Evolutionary conservation across 2,113 vertebrate species (phyloP).

Genomic region (Pluvialis apricaria): DNA sequence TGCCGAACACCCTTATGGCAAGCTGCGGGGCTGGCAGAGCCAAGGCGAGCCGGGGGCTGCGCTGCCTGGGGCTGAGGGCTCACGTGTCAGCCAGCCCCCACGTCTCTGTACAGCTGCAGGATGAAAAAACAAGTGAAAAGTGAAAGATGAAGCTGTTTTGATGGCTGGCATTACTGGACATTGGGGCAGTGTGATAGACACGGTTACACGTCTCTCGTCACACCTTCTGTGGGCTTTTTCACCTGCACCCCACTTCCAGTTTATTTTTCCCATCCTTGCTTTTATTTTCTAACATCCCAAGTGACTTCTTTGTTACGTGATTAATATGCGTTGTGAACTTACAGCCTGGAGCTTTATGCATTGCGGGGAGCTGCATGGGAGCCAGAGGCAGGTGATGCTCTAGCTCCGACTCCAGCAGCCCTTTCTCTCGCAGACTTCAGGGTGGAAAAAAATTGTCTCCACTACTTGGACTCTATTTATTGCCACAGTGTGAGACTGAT

Average conservation of each 20-base stretch:
- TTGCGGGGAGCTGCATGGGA: background rate
- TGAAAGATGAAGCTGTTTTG: background rate
- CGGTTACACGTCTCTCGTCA: background rate
- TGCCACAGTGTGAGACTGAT: slow-evolving; percentile 51
- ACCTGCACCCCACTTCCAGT: background rate
- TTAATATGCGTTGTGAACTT: background rate
- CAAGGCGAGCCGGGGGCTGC: accelerated
- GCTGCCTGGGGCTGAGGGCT: background rate
- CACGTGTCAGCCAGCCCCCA: background rate
- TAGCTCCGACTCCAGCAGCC: background rate
- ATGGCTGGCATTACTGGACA: background rate
- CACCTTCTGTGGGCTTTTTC: background rate
- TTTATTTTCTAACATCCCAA: background rate
- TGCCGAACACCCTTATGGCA: accelerated
- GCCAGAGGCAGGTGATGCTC: slow-evolving; percentile 23
- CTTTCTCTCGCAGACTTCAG: background rate
- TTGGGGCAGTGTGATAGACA: background rate
- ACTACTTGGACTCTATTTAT: slow-evolving; percentile 1
- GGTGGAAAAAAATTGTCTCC: background rate
- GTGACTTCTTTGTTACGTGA: background rate
- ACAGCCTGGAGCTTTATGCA: background rate
- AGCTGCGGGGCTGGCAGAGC: background rate
- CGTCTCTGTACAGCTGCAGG: background rate
- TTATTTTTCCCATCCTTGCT: background rate
- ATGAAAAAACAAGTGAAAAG: background rate